A percentile compares a stretch with the other conserved stretches of the same genome.
These are phyloP conservation scores for Ptyas mucosa DNA, from an alignment of 2,113 vertebrate genomes.

Conservation along the genomic window DNA sequence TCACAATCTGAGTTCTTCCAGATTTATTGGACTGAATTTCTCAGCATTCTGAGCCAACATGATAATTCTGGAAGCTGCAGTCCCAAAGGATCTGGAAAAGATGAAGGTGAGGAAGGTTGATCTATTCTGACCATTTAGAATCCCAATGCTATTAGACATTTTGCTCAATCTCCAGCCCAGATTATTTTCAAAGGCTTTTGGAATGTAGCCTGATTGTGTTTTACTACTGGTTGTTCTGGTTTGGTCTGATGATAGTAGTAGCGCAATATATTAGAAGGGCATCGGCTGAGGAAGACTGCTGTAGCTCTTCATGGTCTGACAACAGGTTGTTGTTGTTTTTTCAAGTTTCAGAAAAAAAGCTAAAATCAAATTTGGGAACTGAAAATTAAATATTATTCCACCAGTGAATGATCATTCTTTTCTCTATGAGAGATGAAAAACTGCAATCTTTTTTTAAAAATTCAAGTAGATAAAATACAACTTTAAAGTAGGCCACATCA, in stretches of 20 bases:
- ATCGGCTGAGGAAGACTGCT: background rate
- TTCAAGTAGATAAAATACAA: background rate
- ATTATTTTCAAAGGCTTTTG: background rate
- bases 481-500: background rate
- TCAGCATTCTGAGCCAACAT: background rate
- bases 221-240: background rate
- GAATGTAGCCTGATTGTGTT: background rate
- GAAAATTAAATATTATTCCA: background rate
- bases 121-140: background rate
- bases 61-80: background rate
- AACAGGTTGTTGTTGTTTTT: background rate
- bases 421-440: background rate
- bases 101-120: background rate
- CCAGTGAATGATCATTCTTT: background rate
- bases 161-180: background rate
- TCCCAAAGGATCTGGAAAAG: background rate
- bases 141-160: background rate
- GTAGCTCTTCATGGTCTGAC: background rate
- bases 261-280: background rate
- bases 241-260: background rate
- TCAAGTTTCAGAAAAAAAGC: background rate
- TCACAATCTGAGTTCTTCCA: background rate
- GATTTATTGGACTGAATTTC: background rate
- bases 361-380: background rate
- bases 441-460: background rate